These are phyloP conservation scores for Radopholus similis DNA, from an alignment of 1,140 invertebrate species.

Conservation along the genomic window DNA sequence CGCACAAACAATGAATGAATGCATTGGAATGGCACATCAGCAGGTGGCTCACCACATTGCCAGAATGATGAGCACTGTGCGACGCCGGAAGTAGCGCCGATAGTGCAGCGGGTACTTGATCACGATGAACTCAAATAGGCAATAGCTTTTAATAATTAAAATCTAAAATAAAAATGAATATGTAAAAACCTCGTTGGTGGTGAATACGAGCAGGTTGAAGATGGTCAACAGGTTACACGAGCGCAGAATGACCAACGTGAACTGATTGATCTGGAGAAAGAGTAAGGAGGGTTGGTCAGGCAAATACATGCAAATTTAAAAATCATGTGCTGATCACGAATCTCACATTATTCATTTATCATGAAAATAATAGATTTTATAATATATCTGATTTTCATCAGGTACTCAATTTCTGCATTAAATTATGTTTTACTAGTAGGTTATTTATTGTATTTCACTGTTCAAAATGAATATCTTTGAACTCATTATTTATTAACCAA, in stretches of 20 bases:
- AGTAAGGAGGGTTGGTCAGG: background rate
- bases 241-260: slow-evolving; percentile 53
- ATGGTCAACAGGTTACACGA: slow-evolving; percentile 58
- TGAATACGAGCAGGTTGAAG: slow-evolving; percentile 59
- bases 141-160: too few relatives aligned
- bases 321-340: too few relatives aligned
- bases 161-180: slow-evolving; percentile 8
- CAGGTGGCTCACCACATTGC: slow-evolving; percentile 33
- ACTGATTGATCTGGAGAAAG: slow-evolving; percentile 48
- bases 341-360: too few relatives aligned
- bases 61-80: slow-evolving; percentile 54
- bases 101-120: slow-evolving; percentile 60
- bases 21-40: background rate
- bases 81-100: slow-evolving; percentile 52
- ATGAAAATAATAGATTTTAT: too few relatives aligned
- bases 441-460: too few relatives aligned
- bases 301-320: background rate
- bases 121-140: slow-evolving; percentile 53
- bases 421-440: too few relatives aligned
- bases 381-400: too few relatives aligned
- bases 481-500: background rate
- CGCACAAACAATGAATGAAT: background rate
- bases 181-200: too few relatives aligned
- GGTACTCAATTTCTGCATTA: too few relatives aligned
- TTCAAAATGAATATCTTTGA: background rate